These are phyloP conservation scores for Leptogaster cylindrica DNA, from an alignment of 2,888 invertebrate genomes.

Conservation along the genomic window DNA sequence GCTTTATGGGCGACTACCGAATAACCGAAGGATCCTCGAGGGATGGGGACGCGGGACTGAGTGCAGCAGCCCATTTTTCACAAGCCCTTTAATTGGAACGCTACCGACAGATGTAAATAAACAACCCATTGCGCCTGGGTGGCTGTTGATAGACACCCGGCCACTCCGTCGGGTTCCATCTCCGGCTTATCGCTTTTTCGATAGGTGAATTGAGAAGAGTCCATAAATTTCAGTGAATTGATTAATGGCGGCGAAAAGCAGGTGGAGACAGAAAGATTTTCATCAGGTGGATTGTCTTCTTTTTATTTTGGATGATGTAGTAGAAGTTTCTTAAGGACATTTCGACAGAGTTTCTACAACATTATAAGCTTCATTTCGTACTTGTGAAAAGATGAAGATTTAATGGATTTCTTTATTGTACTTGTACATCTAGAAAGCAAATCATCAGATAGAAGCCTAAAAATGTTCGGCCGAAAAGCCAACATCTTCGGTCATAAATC, in stretches of 20 bases:
- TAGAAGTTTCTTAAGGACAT: background rate
- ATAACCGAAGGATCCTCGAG: slow-evolving; percentile 34
- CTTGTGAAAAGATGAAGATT: background rate
- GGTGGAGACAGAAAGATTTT: background rate
- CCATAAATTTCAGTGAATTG: slow-evolving; percentile 24
- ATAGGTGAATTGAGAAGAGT: slow-evolving; percentile 25
- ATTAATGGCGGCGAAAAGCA: slow-evolving; percentile 22
- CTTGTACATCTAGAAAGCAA: background rate
- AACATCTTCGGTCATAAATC: slow-evolving; percentile 16
- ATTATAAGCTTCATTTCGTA: background rate
- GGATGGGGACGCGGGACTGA: slow-evolving; percentile 3
- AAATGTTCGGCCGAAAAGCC: too few relatives aligned
- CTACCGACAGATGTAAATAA: slow-evolving; percentile 40
- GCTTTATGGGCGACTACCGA: too few relatives aligned
- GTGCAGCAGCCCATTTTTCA: slow-evolving; percentile 21
- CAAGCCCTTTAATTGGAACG: slow-evolving; percentile 36
- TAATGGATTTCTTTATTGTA: background rate
- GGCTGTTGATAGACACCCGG: slow-evolving; percentile 24
- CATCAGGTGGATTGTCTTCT: slow-evolving; percentile 7
- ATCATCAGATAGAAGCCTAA: background rate
- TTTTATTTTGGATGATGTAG: background rate
- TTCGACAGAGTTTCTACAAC: background rate
- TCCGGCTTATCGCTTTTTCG: slow-evolving; percentile 4
- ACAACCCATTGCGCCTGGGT: slow-evolving; percentile 24
- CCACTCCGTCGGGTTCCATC: slow-evolving; percentile 7